Base-by-base conservation (phyloP, 2,113 vertebrate species). In the Cebidichthys violaceus region DNA sequence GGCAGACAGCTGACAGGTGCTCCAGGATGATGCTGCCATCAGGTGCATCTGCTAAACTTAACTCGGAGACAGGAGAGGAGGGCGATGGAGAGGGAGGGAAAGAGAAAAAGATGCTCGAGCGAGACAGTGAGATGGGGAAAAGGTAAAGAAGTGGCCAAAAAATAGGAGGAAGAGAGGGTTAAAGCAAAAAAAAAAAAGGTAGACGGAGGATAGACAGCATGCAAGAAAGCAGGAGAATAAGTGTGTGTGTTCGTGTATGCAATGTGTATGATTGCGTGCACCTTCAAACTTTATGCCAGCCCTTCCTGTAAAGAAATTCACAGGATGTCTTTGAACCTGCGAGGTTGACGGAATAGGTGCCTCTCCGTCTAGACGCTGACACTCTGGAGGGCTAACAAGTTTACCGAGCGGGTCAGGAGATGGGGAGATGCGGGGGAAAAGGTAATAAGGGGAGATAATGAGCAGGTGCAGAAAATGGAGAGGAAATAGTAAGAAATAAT, bases 1-100 rank as follows among this genome's bases (percentile, higher is more conserved):
- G 95, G 94, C 83, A 94, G 94, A 93, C 92, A 93, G 92, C 89
- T 95, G 95, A 95, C 95, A 96, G 94, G 90, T 90, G 91, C 93
- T 92, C 83, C 87, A 92, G 93, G 92, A 92, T 94, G 91, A 90
- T 90, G 90, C 92, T 77, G 88, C 94, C 93, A 90, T 91, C 92
- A 92, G 93, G 91, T 88, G 91, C 92, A 92, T 88, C 93, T 93
- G 94, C 93, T 93, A 92, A 93, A 93, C 93, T 92, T 92, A 94
- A 92, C 91, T 84, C 81, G 0, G 59, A 87, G 90, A 83, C 70
- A 78, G 82, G 67, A 82, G 70, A 65, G 62, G 84, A 52, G 81
- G 75, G 61, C 45, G 0, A 6, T 52, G 35, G 45, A 54, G 52
- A 52, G 45, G 62, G 35, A 37, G 24, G 0, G 2, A 77, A 20